Evolutionary conservation across 2,113 vertebrate species (phyloP), one percentile per base, ranked within the genome.

Genomic region (Odocoileus virginianus): DNA sequence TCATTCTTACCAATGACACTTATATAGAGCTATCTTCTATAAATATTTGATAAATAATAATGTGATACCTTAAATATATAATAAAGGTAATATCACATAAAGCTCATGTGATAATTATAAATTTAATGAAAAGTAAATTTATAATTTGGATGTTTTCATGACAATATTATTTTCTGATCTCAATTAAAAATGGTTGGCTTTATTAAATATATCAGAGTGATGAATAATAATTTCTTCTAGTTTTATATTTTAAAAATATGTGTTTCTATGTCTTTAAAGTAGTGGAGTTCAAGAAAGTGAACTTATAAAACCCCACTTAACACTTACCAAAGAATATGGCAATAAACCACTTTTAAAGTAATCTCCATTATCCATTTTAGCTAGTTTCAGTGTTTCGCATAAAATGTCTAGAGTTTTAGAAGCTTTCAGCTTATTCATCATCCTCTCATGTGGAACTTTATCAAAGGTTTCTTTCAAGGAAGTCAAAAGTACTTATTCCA

Each of bases 181-280:
- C 21, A 95, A 25, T 84, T 78, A 25, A 78, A 79, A 93, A n/a
- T 67, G 55, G 14, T 19, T 78, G 74, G 43, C 28, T 13, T 87
- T 47, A 71, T 25, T 85, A 28, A 96, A 84, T 47, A 40, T 52
- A 40, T 81, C 30, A 58, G 28, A 28, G 1, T 47, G 40, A 85
- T 92, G 30, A 91, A 79, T 57, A 85, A n/a, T 4, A 89, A 1
- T 85, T n/a, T 60, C 7, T 87, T 36, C 52, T 92, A 52, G n/a
- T n/a, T 74, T 74, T 96, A 36, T 11, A 55, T 40, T 96, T 96
- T 96, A 76, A 92, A 54, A 87, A 87, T 94, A 14, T 40, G 27
- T 83, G 28, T 76, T 57, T 89, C 54, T 45, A 61, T 94, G 27
- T 40, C 47, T 94, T 97, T 91, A 94, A 97, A 93, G 86, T 71